A percentile compares a stretch with the other conserved stretches of the same genome.
phyloP scores from a whole-genome alignment of 2,113 vertebrate species.

The Pangasianodon hypophthalmus region DNA sequence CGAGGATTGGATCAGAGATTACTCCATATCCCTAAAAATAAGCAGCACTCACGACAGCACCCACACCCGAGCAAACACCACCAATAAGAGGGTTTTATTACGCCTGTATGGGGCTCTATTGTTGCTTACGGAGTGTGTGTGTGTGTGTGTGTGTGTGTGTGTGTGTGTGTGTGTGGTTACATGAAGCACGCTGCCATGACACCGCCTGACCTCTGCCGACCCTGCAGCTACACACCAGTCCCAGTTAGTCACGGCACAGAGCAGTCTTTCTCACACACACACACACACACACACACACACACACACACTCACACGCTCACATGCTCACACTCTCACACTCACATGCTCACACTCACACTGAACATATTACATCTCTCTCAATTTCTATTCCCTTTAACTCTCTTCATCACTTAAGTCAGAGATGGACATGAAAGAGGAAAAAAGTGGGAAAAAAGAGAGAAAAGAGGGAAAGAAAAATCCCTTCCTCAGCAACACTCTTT shows the following conservation, averaged over 20 bases:
- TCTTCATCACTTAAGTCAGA: not conserved
- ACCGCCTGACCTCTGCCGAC: constrained; percentile 57
- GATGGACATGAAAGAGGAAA: not conserved
- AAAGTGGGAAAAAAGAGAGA: not conserved
- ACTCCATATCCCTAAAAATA: not conserved
- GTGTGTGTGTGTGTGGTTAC: not conserved
- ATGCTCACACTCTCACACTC: no score
- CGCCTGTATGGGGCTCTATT: constrained; percentile 25
- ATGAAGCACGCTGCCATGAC: constrained; percentile 47
- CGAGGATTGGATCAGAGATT: not conserved
- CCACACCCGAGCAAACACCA: constrained; percentile 2
- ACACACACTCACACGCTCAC: not conserved
- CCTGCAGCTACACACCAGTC: constrained; percentile 52
- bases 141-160: constrained; percentile 2
- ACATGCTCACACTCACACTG: not conserved
- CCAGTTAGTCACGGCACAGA: constrained; percentile 37
- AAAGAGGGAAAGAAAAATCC: not conserved
- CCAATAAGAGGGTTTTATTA: constrained; percentile 5
- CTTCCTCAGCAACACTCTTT: not conserved
- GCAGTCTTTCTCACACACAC: not conserved
- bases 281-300: not conserved
- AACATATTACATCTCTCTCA: constrained; percentile 23
- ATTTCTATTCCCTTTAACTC: not conserved
- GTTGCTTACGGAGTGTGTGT: not conserved
- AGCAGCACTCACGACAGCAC: not conserved